Evolutionary conservation across 2,888 invertebrate species (phyloP).

Genomic region (Drosophila kambysellisi): DNA sequence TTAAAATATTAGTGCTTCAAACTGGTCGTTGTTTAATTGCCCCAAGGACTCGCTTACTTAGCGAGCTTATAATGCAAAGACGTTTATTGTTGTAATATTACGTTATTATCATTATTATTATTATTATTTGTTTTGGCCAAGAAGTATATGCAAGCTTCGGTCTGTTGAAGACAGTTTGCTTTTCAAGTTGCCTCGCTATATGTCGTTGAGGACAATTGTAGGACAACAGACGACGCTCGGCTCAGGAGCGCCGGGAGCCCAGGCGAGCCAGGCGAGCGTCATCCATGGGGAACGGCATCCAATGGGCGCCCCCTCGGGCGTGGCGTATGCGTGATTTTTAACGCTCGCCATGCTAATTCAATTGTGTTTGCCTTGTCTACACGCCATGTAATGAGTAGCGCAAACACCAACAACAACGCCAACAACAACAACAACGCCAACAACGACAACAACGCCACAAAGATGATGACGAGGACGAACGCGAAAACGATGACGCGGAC

Average conservation of each 20-base stretch:
- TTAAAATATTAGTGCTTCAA: background rate
- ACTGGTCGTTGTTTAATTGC: background rate
- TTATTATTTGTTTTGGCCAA: background rate
- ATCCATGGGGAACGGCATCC: constrained; percentile 47
- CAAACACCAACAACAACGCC: constrained; percentile 70
- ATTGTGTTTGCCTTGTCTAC: constrained; percentile 79
- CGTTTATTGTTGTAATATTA: background rate
- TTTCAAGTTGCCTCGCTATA: constrained; percentile 35
- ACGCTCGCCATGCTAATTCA: constrained; percentile 77
- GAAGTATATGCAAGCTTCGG: constrained; percentile 36
- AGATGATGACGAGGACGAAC: constrained; percentile 56
- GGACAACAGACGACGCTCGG: constrained; percentile 50
- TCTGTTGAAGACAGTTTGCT: background rate
- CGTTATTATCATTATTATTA: background rate
- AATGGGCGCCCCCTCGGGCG: constrained; percentile 32
- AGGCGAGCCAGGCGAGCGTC: constrained; percentile 24
- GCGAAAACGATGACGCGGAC: constrained; percentile 33
- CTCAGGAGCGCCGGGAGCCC: constrained; percentile 14
- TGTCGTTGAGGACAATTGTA: constrained; percentile 75
- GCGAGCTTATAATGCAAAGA: background rate
- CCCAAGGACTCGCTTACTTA: background rate
- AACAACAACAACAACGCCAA: constrained; percentile 23
- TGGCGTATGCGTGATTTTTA: constrained; percentile 79
- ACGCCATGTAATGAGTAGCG: constrained; percentile 77
- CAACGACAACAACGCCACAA: constrained; percentile 17